Conservation (phyloP, 2,888 invertebrate genomes). For the Mimumesa dahlbomi region DNA sequence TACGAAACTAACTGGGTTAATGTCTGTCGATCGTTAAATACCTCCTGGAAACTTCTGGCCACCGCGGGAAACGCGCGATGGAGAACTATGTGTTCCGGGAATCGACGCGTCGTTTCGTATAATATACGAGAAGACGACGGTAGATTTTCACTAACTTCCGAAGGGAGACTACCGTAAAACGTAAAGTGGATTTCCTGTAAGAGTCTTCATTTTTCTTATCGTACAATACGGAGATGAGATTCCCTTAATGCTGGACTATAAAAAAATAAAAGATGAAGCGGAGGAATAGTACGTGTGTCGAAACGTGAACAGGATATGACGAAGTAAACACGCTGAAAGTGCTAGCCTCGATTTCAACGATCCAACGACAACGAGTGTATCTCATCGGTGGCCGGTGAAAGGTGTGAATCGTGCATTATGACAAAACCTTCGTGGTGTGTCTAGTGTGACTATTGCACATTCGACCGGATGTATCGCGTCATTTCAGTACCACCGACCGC, state of each 20-base stretch:
- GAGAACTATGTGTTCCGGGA: not conserved
- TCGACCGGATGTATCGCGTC: slow-evolving; percentile 12
- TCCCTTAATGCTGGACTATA: too few relatives aligned
- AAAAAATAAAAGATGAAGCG: too few relatives aligned
- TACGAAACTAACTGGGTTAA: slow-evolving; percentile 54
- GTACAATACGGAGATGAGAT: too few relatives aligned
- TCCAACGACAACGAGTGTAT: not conserved
- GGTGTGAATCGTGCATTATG: slow-evolving; percentile 38
- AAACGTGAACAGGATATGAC: not conserved
- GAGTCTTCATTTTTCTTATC: too few relatives aligned
- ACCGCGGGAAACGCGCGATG: not conserved
- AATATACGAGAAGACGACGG: too few relatives aligned
- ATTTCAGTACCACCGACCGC: slow-evolving; percentile 3
- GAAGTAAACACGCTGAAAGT: not conserved
- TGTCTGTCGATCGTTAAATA: slow-evolving; percentile 61
- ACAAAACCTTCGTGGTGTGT: slow-evolving; percentile 16
- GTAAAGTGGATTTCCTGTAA: too few relatives aligned
- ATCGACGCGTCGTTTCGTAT: not conserved
- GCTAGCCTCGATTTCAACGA: not conserved
- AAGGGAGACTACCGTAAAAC: too few relatives aligned
- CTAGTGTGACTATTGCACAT: slow-evolving; percentile 30
- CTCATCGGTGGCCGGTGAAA: slow-evolving; percentile 28
- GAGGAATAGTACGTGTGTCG: not conserved
- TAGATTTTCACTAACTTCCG: too few relatives aligned
- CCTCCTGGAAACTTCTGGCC: slow-evolving; percentile 8